These are phyloP conservation scores for Jordanella pulchra DNA, from an alignment of 2,797 vertebrate genomes.

Conservation along the genomic window DNA sequence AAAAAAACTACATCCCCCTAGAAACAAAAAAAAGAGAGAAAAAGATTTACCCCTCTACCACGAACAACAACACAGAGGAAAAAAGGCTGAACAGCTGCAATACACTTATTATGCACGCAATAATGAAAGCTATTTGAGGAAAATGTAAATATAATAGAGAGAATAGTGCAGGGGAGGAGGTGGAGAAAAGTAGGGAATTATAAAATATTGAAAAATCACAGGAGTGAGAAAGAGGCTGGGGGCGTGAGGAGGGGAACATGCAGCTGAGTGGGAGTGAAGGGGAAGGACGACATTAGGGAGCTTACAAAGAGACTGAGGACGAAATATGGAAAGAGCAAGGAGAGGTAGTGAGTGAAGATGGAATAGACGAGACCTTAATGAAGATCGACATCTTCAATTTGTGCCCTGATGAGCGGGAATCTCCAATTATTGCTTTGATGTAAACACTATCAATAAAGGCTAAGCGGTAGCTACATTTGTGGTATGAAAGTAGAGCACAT, in stretches of 20 bases:
- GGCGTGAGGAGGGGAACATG: slow-evolving; percentile 56
- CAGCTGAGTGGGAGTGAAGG: slow-evolving; percentile 65
- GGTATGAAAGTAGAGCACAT: slow-evolving; percentile 51
- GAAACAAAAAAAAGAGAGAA: slow-evolving; percentile 32
- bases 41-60: slow-evolving; percentile 56
- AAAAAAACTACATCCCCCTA: slow-evolving; percentile 21
- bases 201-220: slow-evolving; percentile 76
- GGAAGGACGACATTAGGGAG: slow-evolving; percentile 60
- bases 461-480: slow-evolving; percentile 54
- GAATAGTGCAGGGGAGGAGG: slow-evolving; percentile 59
- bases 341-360: slow-evolving; percentile 28
- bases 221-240: slow-evolving; percentile 57
- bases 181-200: slow-evolving; percentile 60
- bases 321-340: slow-evolving; percentile 44
- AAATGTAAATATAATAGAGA: slow-evolving; percentile 69
- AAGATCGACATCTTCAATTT: slow-evolving; percentile 72
- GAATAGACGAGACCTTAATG: slow-evolving; percentile 65
- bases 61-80: slow-evolving; percentile 29
- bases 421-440: slow-evolving; percentile 47
- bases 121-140: slow-evolving; percentile 60
- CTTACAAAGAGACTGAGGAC: slow-evolving; percentile 41
- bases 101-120: slow-evolving; percentile 60
- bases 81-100: slow-evolving; percentile 36
- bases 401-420: slow-evolving; percentile 61
- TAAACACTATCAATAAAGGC: slow-evolving; percentile 58